phyloP scores from a whole-genome alignment of 2,113 vertebrate genomes.

The Pitta sordida region DNA sequence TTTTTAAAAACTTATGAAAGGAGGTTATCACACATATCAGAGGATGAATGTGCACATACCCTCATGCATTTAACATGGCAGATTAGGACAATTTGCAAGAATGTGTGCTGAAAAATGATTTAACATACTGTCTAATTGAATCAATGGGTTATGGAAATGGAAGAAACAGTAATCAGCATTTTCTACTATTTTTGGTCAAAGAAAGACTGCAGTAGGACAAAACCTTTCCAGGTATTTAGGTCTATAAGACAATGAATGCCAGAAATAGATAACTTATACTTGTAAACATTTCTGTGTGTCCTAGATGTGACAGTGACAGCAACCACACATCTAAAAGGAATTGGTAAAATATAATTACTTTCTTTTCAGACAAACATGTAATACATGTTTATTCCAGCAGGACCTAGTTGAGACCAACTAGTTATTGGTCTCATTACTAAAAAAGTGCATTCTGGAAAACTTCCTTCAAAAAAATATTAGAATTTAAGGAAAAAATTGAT shows the following conservation, averaged over 20 bases:
- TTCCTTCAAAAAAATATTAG: slow-evolving; percentile 17
- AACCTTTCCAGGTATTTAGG: neutral
- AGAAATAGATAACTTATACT: neutral
- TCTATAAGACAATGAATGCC: neutral
- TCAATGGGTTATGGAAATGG: neutral
- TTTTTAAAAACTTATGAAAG: neutral
- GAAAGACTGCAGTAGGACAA: neutral
- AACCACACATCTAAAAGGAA: neutral
- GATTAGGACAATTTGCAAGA: neutral
- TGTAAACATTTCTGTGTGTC: neutral
- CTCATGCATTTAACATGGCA: neutral
- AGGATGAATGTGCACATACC: neutral
- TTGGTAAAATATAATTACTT: neutral
- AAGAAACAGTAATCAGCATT: neutral
- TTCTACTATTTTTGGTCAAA: neutral
- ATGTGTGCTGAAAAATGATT: neutral
- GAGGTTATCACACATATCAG: neutral
- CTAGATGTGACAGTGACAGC: neutral
- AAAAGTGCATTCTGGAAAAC: slow-evolving; percentile 17
- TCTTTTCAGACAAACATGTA: neutral
- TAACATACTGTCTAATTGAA: neutral
- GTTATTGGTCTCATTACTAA: neutral
- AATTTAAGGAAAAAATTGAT: slow-evolving; percentile 3
- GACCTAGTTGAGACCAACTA: neutral
- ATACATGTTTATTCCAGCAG: neutral